Conservation (phyloP, 1,140 invertebrate species). For the Orius insidiosus region DNA sequence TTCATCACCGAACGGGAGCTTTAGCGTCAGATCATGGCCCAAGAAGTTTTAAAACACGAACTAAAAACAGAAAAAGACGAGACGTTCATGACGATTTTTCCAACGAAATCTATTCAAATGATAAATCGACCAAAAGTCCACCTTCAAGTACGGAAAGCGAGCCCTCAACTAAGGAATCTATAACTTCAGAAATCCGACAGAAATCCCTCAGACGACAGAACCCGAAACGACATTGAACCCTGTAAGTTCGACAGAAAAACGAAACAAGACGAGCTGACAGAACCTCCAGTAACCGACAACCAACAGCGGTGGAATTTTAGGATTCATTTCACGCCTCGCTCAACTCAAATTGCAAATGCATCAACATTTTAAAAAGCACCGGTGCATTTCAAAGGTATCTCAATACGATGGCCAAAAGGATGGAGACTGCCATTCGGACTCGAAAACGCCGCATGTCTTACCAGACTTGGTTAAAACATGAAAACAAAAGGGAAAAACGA, state of each 20-base stretch:
- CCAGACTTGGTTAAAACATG: too few relatives aligned
- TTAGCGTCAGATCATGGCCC: slow-evolving; percentile 33
- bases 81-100: slow-evolving; percentile 14
- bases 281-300: background rate
- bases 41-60: slow-evolving; percentile 24
- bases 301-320: slow-evolving; percentile 23
- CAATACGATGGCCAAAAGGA: slow-evolving; percentile 29
- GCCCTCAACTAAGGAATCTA: slow-evolving; percentile 2
- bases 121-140: slow-evolving; percentile 4
- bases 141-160: slow-evolving; percentile 6
- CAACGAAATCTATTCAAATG: slow-evolving; percentile 16
- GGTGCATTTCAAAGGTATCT: slow-evolving; percentile 32
- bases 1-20: slow-evolving; percentile 19
- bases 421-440: slow-evolving; percentile 24
- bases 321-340: slow-evolving; percentile 29
- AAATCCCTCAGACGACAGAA: background rate
- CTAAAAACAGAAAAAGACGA: slow-evolving; percentile 9
- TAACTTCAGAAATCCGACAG: slow-evolving; percentile 12
- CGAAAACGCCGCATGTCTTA: too few relatives aligned
- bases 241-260: too few relatives aligned
- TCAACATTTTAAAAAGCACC: slow-evolving; percentile 31
- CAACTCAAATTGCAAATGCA: slow-evolving; percentile 32
- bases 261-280: background rate
- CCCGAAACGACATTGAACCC: background rate
- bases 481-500: too few relatives aligned